Evolutionary conservation across 2,888 invertebrate species (phyloP).

Genomic region (Dryadula phaetusa): DNA sequence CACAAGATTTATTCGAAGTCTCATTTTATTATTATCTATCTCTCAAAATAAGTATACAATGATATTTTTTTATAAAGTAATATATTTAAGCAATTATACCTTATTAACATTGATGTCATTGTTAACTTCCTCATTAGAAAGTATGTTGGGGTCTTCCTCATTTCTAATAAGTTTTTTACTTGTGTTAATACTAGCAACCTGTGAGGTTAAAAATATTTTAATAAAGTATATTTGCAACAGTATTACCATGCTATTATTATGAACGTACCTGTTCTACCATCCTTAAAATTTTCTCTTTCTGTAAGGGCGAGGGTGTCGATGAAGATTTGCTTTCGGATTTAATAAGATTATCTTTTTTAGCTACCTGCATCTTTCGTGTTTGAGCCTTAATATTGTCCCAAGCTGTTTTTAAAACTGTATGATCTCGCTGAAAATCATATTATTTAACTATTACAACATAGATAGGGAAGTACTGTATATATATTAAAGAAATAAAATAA

Average conservation of each 20-base stretch:
- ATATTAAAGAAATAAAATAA: background rate
- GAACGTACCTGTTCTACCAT: slow-evolving; percentile 5
- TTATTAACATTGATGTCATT: background rate
- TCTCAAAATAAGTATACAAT: too few relatives aligned
- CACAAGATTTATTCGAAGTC: too few relatives aligned
- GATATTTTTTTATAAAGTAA: too few relatives aligned
- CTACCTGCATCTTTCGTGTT: background rate
- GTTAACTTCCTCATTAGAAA: background rate
- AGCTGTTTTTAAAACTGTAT: slow-evolving; percentile 13
- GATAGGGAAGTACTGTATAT: background rate
- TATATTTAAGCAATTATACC: background rate
- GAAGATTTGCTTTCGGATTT: background rate
- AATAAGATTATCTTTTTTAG: slow-evolving; percentile 5
- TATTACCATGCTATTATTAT: background rate
- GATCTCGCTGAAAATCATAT: slow-evolving; percentile 11
- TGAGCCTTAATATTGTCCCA: slow-evolving; percentile 17
- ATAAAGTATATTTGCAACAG: background rate
- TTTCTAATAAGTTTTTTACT: background rate
- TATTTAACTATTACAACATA: background rate
- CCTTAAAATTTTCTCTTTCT: slow-evolving; percentile 2
- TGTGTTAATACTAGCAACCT: slow-evolving; percentile 12
- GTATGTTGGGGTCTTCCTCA: background rate
- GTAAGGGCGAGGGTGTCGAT: background rate
- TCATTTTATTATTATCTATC: too few relatives aligned
- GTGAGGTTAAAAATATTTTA: background rate